Percentiles rank a stretch among this genome's conserved stretches.
phyloP scores from a whole-genome alignment of 2,888 invertebrate species.

The Drosophila trichaetosa region DNA sequence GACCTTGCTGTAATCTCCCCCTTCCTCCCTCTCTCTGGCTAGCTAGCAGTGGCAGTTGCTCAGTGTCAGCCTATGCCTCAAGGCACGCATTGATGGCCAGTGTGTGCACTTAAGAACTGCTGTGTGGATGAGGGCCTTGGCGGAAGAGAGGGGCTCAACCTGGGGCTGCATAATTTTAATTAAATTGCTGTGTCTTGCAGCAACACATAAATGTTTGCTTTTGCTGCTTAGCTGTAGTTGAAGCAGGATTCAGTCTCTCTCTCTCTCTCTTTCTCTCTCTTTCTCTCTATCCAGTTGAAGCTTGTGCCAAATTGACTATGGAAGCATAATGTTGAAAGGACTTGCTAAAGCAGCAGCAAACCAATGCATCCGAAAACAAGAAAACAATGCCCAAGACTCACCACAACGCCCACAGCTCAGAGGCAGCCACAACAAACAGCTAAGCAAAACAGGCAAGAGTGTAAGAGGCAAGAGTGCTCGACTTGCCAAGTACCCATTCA shows the following conservation, averaged over 20 bases:
- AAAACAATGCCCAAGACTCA: slow-evolving; percentile 34
- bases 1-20: slow-evolving; percentile 11
- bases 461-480: not conserved
- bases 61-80: slow-evolving; percentile 36
- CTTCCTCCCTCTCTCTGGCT: not conserved
- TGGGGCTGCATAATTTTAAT: slow-evolving; percentile 64
- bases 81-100: slow-evolving; percentile 48
- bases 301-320: slow-evolving; percentile 34
- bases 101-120: slow-evolving; percentile 52
- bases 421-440: slow-evolving; percentile 29
- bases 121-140: too few species aligned
- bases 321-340: slow-evolving; percentile 67
- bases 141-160: too few species aligned
- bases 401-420: slow-evolving; percentile 31
- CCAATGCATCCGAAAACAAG: slow-evolving; percentile 33
- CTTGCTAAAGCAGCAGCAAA: slow-evolving; percentile 39
- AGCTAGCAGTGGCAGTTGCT: slow-evolving; percentile 5
- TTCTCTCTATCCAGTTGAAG: slow-evolving; percentile 37
- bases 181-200: slow-evolving; percentile 48
- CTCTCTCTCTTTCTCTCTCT: slow-evolving; percentile 29
- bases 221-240: slow-evolving; percentile 4
- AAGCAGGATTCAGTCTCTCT: slow-evolving; percentile 14
- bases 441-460: slow-evolving; percentile 10
- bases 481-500: slow-evolving; percentile 1
- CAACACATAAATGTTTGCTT: slow-evolving; percentile 22